These are phyloP conservation scores for Syngnathus acus DNA, from an alignment of 2,797 vertebrate species.

Conservation along the genomic window DNA sequence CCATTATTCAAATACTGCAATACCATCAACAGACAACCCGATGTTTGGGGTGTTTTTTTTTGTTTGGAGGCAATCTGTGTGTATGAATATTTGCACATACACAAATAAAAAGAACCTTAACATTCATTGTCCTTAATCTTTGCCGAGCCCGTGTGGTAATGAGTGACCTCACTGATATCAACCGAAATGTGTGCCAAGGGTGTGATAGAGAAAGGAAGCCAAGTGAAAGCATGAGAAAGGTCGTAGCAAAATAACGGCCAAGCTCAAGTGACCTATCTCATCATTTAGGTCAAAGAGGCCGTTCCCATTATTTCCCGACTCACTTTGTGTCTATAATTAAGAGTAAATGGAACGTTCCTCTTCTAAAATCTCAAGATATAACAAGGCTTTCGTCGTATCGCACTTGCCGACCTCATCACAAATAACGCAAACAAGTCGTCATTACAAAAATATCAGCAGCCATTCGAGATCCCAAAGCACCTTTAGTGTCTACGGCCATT, in stretches of 20 bases:
- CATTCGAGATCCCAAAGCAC: not conserved
- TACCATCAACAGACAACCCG: not conserved
- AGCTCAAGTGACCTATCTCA: too few relatives aligned
- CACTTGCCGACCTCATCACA: not conserved
- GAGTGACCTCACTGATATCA: too few relatives aligned
- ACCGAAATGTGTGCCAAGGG: too few relatives aligned
- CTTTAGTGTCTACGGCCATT: not conserved
- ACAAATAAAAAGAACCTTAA: not conserved
- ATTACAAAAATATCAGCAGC: not conserved
- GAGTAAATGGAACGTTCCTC: too few relatives aligned
- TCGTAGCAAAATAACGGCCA: too few relatives aligned
- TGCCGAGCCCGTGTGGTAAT: too few relatives aligned
- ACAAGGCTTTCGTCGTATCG: not conserved
- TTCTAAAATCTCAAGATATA: not conserved
- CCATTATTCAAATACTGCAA: conserved; percentile 1
- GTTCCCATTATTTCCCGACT: too few relatives aligned
- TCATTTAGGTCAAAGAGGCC: too few relatives aligned
- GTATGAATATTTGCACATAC: not conserved
- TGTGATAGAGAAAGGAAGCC: too few relatives aligned
- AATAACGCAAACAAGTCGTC: not conserved
- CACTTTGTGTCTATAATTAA: too few relatives aligned
- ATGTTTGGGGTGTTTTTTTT: not conserved
- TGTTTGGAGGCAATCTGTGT: not conserved
- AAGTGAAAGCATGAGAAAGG: too few relatives aligned
- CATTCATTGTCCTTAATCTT: too few relatives aligned